These are phyloP conservation scores for Austrolebias charrua DNA, from an alignment of 2,797 vertebrate genomes.

Conservation along the genomic window DNA sequence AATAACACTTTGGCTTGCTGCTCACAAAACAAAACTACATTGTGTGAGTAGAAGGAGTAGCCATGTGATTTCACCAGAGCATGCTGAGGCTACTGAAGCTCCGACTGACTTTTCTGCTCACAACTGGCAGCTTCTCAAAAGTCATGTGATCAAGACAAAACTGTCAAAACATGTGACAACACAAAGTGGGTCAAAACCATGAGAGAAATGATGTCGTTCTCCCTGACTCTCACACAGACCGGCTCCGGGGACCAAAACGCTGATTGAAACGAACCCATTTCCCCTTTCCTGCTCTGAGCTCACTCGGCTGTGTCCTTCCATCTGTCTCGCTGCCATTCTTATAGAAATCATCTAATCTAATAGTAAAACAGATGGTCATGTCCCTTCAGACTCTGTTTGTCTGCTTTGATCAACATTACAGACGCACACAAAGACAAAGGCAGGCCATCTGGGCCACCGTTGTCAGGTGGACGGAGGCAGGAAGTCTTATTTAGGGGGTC, in stretches of 20 bases:
- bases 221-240: constrained; percentile 19
- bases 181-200: constrained; percentile 72
- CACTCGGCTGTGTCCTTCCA: constrained; percentile 20
- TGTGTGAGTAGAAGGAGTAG: constrained; percentile 35
- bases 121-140: constrained; percentile 29
- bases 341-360: constrained; percentile 44
- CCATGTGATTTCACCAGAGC: constrained; percentile 41
- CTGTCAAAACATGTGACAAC: constrained; percentile 55
- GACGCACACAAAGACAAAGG: constrained; percentile 11
- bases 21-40: constrained; percentile 38
- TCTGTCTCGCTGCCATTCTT: constrained; percentile 31
- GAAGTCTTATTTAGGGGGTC: constrained; percentile 61
- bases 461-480: constrained; percentile 63
- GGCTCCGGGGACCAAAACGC: constrained; percentile 51
- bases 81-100: constrained; percentile 19
- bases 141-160: constrained; percentile 52
- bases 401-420: constrained; percentile 59
- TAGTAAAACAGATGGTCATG: constrained; percentile 57
- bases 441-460: constrained; percentile 56
- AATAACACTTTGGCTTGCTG: constrained; percentile 23
- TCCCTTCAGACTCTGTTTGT: constrained; percentile 45
- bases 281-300: constrained; percentile 20
- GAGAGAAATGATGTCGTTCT: constrained; percentile 61
- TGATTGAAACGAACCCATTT: constrained; percentile 52
- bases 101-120: constrained; percentile 18